A percentile compares a stretch with the other conserved stretches of the same genome.
phyloP scores from a whole-genome alignment of 2,888 invertebrate species.

The Ischnus inquisitorius region DNA sequence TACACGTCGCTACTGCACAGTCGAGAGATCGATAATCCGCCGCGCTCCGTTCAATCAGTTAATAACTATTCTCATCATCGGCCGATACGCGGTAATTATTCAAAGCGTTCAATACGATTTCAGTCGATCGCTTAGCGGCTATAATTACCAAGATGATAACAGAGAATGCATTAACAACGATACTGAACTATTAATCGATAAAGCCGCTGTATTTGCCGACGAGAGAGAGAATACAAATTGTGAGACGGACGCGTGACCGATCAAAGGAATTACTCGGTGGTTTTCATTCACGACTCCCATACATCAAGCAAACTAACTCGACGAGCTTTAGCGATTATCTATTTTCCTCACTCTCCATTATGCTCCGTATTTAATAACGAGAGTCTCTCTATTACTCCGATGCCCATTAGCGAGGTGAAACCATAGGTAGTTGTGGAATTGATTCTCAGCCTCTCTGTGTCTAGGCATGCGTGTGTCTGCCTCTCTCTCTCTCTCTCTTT shows the following conservation, averaged over 20 bases:
- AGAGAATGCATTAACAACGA: constrained; percentile 9
- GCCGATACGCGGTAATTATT: constrained; percentile 14
- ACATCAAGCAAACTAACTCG: constrained; percentile 29
- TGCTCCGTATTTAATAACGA: constrained; percentile 79
- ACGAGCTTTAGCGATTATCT: constrained; percentile 36
- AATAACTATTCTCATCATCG: constrained; percentile 45
- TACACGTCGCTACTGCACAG: constrained; percentile 75
- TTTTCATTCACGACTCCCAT: neutral
- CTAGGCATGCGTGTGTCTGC: constrained; percentile 23
- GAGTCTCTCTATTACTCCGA: constrained; percentile 83
- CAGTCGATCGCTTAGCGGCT: neutral
- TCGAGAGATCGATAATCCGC: constrained; percentile 25
- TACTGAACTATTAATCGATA: neutral
- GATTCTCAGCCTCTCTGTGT: constrained; percentile 66
- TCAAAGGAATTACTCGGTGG: constrained; percentile 1
- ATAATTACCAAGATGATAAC: neutral
- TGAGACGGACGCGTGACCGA: neutral
- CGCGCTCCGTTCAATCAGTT: constrained; percentile 37
- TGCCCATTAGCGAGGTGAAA: constrained; percentile 75
- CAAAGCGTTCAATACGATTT: constrained; percentile 22
- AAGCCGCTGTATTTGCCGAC: too few species aligned
- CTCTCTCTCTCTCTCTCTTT: constrained; percentile 59
- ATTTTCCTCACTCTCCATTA: constrained; percentile 12
- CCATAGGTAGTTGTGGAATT: constrained; percentile 66
- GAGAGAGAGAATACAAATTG: neutral